Evolutionary conservation across 2,113 vertebrate species (phyloP).

Genomic region (Hippocampus guttulatus): DNA sequence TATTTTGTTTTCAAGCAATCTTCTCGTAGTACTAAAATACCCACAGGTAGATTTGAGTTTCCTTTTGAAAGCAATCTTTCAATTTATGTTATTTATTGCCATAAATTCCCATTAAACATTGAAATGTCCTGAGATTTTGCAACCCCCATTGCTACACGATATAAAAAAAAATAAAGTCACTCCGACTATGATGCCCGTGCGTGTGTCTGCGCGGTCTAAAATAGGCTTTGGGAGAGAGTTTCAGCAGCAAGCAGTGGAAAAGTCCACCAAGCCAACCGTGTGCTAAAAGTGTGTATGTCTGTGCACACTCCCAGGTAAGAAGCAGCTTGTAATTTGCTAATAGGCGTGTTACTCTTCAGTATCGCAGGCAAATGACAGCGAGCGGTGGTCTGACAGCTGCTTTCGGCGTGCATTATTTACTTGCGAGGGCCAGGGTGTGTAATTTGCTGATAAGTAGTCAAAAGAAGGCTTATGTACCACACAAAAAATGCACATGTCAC

Average conservation of each 20-base stretch:
- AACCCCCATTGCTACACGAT: too few species aligned
- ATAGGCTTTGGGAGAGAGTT: not conserved
- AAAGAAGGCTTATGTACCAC: too few species aligned
- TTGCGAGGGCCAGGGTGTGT: not conserved
- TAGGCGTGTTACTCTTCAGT: not conserved
- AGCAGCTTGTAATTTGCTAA: not conserved
- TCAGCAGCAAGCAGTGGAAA: not conserved
- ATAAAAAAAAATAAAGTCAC: not conserved
- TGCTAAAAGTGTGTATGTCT: not conserved
- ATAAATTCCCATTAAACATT: too few species aligned
- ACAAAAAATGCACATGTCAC: not conserved
- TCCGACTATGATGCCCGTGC: not conserved
- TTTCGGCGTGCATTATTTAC: not conserved
- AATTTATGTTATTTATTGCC: too few species aligned
- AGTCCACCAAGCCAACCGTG: not conserved
- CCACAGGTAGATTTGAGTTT: too few species aligned
- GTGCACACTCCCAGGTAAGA: not conserved
- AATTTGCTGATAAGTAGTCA: not conserved
- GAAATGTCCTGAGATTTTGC: not conserved
- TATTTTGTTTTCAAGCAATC: too few species aligned
- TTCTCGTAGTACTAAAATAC: too few species aligned
- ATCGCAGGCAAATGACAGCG: not conserved
- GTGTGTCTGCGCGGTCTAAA: not conserved
- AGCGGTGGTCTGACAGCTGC: not conserved
- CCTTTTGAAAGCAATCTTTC: too few species aligned